Conservation (phyloP, 2,888 invertebrate species). For the Lasioglossum oenotherae region DNA sequence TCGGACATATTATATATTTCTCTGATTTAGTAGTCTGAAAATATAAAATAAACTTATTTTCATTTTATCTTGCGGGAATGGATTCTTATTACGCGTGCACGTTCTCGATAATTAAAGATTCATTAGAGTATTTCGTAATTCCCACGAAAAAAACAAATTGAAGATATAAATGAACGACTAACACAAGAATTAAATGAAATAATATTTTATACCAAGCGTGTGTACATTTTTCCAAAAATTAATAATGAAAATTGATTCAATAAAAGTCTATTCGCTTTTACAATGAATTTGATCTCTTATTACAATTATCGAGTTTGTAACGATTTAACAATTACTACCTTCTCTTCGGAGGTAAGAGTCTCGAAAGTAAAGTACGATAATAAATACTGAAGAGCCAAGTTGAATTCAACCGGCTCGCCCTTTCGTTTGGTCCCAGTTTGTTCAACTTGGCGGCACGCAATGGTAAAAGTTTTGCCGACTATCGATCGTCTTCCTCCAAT, state of each 20-base stretch:
- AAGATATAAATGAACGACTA: no score
- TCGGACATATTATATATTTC: neutral
- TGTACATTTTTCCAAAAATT: no score
- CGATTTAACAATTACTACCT: neutral
- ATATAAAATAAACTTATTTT: neutral
- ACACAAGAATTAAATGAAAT: no score
- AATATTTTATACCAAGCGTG: no score
- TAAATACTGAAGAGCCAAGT: slow-evolving; percentile 1
- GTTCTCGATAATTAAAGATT: no score
- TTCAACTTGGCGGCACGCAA: slow-evolving; percentile 38
- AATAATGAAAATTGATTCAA: no score
- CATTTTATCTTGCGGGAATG: neutral
- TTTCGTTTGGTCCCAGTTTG: slow-evolving; percentile 9
- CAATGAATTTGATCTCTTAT: neutral
- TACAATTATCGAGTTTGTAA: neutral
- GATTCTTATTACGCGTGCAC: neutral
- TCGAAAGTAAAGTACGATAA: neutral
- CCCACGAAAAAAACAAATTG: no score
- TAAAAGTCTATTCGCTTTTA: no score
- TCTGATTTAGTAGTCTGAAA: neutral
- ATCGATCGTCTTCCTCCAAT: slow-evolving; percentile 50
- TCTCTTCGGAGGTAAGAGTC: neutral
- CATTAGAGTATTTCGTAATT: no score
- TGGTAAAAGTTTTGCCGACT: slow-evolving; percentile 33
- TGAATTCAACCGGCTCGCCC: neutral